Conservation (phyloP, 2,113 vertebrate species). For the Hoplias malabaricus region DNA sequence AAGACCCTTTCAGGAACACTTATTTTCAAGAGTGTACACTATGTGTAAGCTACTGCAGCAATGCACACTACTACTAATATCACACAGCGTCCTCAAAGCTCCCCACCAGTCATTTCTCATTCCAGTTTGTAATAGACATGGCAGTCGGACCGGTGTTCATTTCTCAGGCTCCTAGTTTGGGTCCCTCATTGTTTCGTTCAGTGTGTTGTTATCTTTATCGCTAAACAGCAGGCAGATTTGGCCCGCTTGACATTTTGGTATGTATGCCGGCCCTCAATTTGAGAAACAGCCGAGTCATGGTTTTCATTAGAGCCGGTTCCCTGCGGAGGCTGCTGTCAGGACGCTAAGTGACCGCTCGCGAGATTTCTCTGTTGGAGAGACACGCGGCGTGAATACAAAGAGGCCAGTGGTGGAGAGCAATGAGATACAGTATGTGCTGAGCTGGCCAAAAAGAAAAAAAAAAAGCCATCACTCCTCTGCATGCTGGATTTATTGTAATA, state of each 20-base stretch:
- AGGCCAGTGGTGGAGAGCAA: constrained; percentile 17
- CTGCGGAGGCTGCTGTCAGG: constrained; percentile 35
- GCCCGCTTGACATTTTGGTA: constrained; percentile 35
- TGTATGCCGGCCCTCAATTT: constrained; percentile 1
- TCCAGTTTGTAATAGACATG: not conserved
- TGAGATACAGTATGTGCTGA: constrained; percentile 25
- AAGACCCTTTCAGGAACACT: too few relatives aligned
- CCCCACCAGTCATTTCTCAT: not conserved
- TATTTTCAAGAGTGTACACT: too few relatives aligned
- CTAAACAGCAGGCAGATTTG: constrained; percentile 32
- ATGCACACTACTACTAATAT: not conserved
- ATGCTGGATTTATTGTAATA: constrained; percentile 53
- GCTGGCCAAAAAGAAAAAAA: constrained; percentile 19
- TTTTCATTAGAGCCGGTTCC: constrained; percentile 26
- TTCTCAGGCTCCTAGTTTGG: constrained; percentile 22
- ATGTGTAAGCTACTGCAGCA: too few relatives aligned
- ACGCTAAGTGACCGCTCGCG: constrained; percentile 37
- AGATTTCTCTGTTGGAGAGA: constrained; percentile 50
- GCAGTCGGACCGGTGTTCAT: not conserved
- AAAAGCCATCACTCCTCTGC: constrained; percentile 26
- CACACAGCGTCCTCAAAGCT: not conserved
- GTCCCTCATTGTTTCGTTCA: constrained; percentile 24
- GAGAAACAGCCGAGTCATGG: constrained; percentile 31
- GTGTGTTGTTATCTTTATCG: constrained; percentile 18
- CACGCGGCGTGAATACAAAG: constrained; percentile 36